Evolutionary conservation across 2,113 vertebrate genomes (phyloP).

Genomic region (Prunella himalayana): DNA sequence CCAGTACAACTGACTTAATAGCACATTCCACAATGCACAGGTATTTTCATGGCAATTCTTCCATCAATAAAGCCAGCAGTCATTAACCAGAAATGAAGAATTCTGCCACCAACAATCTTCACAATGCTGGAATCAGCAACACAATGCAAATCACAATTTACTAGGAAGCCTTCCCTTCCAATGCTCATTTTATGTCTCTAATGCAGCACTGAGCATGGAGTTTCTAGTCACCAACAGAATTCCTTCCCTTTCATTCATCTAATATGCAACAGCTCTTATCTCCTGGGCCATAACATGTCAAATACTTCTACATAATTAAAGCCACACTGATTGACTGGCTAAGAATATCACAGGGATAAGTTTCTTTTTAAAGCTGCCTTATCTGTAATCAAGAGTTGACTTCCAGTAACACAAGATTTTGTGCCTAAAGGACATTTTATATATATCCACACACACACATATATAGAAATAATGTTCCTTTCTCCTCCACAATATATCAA

Average conservation of each 20-base stretch:
- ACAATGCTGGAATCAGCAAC: not conserved
- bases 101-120: not conserved
- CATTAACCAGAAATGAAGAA: not conserved
- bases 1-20: not conserved
- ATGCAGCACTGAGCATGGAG: not conserved
- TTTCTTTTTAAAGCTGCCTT: conserved; percentile 36
- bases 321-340: conserved; percentile 27
- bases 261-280: conserved; percentile 3
- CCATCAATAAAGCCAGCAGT: not conserved
- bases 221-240: not conserved
- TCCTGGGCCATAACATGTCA: conserved; percentile 29
- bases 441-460: not conserved
- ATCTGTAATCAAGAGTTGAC: conserved; percentile 31
- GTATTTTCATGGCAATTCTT: not conserved
- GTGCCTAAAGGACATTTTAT: not conserved
- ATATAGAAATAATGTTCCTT: not conserved
- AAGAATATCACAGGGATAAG: conserved; percentile 27
- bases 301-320: conserved; percentile 63
- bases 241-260: not conserved
- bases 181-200: not conserved
- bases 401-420: not conserved
- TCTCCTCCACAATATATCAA: not conserved
- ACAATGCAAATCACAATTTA: not conserved
- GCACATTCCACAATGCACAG: not conserved
- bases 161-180: not conserved